Evolutionary conservation across 2,113 vertebrate species (phyloP).

Genomic region (Lepus timidus): DNA sequence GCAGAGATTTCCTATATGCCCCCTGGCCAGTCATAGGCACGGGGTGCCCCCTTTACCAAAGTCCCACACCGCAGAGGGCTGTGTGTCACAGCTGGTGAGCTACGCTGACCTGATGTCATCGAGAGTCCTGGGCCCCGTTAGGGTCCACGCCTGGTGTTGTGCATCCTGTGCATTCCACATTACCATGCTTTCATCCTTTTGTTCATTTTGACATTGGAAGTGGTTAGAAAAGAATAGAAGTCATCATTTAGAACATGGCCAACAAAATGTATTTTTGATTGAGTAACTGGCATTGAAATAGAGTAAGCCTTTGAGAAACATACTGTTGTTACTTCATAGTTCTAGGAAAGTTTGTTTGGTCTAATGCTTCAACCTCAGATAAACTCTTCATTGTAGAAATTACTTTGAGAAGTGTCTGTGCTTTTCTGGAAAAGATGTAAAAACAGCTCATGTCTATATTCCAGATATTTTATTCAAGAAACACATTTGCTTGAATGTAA

Average conservation of each 20-base stretch:
- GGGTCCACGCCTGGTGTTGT: neutral
- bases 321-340: neutral
- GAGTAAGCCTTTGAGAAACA: neutral
- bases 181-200: neutral
- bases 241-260: neutral
- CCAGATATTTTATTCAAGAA: neutral
- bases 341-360: neutral
- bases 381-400: neutral
- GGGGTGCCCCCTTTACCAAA: neutral
- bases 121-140: neutral
- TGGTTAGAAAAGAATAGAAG: neutral
- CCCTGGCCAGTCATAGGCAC: rapidly evolving
- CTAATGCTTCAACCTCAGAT: neutral
- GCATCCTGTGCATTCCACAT: neutral
- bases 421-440: neutral
- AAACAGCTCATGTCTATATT: neutral
- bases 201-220: neutral
- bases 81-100: neutral
- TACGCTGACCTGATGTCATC: neutral
- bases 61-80: neutral
- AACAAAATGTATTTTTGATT: neutral
- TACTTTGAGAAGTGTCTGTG: neutral
- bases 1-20: neutral
- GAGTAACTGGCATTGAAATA: neutral
- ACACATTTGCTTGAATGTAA: neutral